Base-by-base conservation (phyloP, 2,888 invertebrate genomes). In the Stenichneumon culpator region DNA sequence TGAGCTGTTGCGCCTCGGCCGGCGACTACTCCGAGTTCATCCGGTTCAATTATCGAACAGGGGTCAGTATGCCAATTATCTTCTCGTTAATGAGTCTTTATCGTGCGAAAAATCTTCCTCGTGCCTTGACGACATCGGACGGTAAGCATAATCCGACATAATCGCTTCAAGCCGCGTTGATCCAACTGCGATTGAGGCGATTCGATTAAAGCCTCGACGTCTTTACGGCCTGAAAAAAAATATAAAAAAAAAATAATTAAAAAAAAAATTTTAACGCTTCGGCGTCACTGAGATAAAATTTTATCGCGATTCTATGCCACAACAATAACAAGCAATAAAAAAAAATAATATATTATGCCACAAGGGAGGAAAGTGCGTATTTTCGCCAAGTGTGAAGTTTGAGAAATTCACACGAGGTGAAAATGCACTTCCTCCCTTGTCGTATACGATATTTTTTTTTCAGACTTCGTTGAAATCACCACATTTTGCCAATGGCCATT, bases 21-120 rank as follows among this genome's bases (percentile, higher is more conserved):
- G n/a, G 6, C n/a, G 60, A 25, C 19, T n/a, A 6, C 22, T 14
- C 32, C 44, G 28, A 28, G 36, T 75, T 75, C 60, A 75, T 3
- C 39, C 14, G 52, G 22, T 22, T 75, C 32, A 75, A 83, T 77
- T 54, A 79, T 70, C 83, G 54, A 54, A 3, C 54, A 19, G 4
- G 44, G 52, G 70, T 75, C 75, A 52, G 36, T 39, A 65, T 63
- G 54, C 65, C 75, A 75, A 83, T 83, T 80, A 83, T 83, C 75
- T 47, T 52, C 39, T 80, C 36, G 39, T 57, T 79, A 83, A 75
- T 67, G 67, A 75, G 60, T 75, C 63, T 22, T 70, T 60, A 63
- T 68, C 54, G 19, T 47, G 44, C 28, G 25, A 50, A 52, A 9
- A 36, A 83, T 69, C 14, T 36, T 47, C 28, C 19, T 14, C 39